Conservation (phyloP, 2,113 vertebrate species). For the Coptodon rendalli region DNA sequence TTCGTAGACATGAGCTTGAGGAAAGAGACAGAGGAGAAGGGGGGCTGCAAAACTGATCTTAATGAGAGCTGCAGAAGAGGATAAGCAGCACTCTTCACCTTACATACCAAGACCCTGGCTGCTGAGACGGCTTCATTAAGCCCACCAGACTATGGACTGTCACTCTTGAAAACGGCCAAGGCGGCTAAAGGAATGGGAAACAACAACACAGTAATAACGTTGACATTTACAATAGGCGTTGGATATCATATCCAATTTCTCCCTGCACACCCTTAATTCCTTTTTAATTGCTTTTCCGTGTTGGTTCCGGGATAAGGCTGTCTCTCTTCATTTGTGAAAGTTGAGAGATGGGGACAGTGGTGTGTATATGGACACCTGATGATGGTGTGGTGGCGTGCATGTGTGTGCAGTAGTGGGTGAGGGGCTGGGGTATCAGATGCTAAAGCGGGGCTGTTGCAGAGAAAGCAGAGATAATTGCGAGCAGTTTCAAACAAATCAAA, state of each 20-base stretch:
- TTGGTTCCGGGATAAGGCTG: constrained; percentile 65
- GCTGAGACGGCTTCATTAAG: constrained; percentile 66
- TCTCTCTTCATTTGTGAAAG: constrained; percentile 67
- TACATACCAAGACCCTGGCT: constrained; percentile 37
- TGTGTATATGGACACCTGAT: constrained; percentile 3
- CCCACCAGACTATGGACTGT: constrained; percentile 47
- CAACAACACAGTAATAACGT: constrained; percentile 70
- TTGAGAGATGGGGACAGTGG: constrained; percentile 44
- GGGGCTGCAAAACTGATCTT: constrained; percentile 27
- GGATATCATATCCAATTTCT: constrained; percentile 71
- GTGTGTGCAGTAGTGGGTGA: not conserved
- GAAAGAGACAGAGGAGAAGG: constrained; percentile 16
- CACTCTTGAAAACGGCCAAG: constrained; percentile 55
- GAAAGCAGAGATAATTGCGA: constrained; percentile 38
- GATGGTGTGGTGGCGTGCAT: not conserved
- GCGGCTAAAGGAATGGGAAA: constrained; percentile 57
- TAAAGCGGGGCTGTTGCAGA: not conserved
- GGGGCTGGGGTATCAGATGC: not conserved
- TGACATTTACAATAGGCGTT: constrained; percentile 71
- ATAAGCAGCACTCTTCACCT: constrained; percentile 56
- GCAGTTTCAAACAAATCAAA: constrained; percentile 44
- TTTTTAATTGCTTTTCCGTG: constrained; percentile 71
- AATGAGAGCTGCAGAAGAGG: constrained; percentile 54
- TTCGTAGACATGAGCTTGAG: constrained; percentile 30
- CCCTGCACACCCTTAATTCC: constrained; percentile 68